Percentiles rank a stretch among this genome's conserved stretches.
phyloP scores from a whole-genome alignment of 2,113 vertebrate species.

The Ancistrus triradiatus region DNA sequence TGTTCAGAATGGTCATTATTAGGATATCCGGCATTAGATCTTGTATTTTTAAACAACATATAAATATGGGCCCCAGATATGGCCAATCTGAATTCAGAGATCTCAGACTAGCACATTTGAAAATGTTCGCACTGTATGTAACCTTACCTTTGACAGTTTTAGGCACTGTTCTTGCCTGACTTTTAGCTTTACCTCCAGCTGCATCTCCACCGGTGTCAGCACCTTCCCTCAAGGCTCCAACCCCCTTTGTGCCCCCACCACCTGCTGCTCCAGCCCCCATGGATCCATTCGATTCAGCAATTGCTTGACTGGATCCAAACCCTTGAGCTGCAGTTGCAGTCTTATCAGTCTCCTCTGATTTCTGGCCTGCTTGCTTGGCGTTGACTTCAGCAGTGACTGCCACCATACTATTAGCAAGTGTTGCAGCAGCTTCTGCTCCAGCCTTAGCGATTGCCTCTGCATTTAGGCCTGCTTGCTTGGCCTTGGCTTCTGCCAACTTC shows the following conservation, averaged over 20 bases:
- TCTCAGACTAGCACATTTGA: too few relatives aligned
- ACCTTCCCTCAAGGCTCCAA: background rate
- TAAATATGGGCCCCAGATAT: too few relatives aligned
- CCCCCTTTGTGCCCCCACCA: background rate
- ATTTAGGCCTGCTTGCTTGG: constrained; percentile 20
- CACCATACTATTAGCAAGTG: background rate
- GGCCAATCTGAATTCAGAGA: too few relatives aligned
- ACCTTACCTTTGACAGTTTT: constrained; percentile 62
- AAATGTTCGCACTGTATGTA: background rate
- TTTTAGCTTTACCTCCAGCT: constrained; percentile 31
- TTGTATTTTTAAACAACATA: too few relatives aligned
- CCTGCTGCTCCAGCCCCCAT: too few relatives aligned
- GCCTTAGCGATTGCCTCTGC: constrained; percentile 14
- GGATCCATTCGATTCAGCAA: too few relatives aligned
- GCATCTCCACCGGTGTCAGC: constrained; percentile 5
- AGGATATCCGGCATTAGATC: too few relatives aligned
- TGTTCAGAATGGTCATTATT: too few relatives aligned
- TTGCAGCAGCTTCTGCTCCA: constrained; percentile 16
- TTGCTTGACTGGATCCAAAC: background rate
- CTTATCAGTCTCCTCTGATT: too few relatives aligned
- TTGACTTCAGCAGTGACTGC: too few relatives aligned
- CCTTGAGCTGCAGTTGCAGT: background rate
- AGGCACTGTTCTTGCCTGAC: constrained; percentile 42
- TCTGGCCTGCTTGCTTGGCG: too few relatives aligned
- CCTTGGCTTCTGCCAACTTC: constrained; percentile 28